Evolutionary conservation across 92 coral and sea anemone genomes (phyloP), one percentile per base, ranked within the genome.

Genomic region (Epizoanthus rinbou): DNA sequence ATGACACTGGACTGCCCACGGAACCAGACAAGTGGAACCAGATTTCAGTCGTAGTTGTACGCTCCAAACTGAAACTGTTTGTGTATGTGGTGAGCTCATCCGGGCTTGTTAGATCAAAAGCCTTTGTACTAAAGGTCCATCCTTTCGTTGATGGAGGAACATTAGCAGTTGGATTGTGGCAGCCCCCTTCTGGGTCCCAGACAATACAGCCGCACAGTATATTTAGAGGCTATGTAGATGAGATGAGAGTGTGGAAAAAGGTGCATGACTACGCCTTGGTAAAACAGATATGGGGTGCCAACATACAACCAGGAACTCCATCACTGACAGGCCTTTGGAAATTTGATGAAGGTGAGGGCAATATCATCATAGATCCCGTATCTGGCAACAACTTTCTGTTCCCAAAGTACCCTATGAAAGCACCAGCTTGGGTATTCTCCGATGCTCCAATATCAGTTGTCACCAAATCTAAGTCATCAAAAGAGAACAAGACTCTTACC

Each of bases 91-190:
- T 87, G 18, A 70, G 76, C 57, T 72, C 80, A 31, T 18, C 67
- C n/a, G 93, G 93, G 16, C 72, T 78, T 15, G 86, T 90, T 56
- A 79, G 69, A 25, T 87, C 82, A 64, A 90, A 82, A 31, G 47
- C 71, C 18, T 90, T 87, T 67, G 81, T 16, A 22, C 69, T 76
- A 37, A 68, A 71, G 21, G 45, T 35, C 39, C 39, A 25, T 70
- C 90, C 90, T 43, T 87, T 90, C 35, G 41, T 31, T 16, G 64
- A 68, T 47, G 86, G 80, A 17, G 93, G 93, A 82, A 80, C 90
- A 8, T 60, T 90, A 57, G 90, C 88, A 24, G 75, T 90, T 19
- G 93, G 93, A 18, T 79, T 88, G 24, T 90, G 93, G 93, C 93
- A 90, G 65, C 90, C 93, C 15, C 75, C 93, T 11, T 85, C 88